Percentiles rank a stretch among this genome's conserved stretches.
Conservation (phyloP, 2,888 invertebrate genomes). For the Nysson spinosus region DNA sequence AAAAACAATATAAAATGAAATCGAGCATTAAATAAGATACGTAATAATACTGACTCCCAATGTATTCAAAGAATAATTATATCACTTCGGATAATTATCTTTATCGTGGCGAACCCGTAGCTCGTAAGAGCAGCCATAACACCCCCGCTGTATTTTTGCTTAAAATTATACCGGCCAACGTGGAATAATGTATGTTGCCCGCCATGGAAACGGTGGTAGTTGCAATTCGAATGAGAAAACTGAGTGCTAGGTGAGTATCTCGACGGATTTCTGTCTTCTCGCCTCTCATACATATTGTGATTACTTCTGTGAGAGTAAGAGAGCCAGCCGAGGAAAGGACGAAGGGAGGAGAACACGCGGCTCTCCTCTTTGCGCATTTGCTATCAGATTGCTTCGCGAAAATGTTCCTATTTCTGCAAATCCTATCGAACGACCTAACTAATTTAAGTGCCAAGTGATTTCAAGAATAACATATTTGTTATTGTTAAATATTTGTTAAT, state of each 20-base stretch:
- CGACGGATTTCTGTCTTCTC: slow-evolving; percentile 65
- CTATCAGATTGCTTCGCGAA: slow-evolving; percentile 13
- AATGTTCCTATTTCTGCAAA: slow-evolving; percentile 3
- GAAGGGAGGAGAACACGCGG: slow-evolving; percentile 24
- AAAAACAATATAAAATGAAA: too few species aligned
- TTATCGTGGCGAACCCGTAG: too few species aligned
- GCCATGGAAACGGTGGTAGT: slow-evolving; percentile 66
- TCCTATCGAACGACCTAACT: background rate
- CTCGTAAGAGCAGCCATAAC: background rate
- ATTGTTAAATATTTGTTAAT: too few species aligned
- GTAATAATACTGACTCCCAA: too few species aligned
- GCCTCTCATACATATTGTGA: slow-evolving; percentile 75
- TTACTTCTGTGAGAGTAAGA: slow-evolving; percentile 64
- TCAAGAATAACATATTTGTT: too few species aligned
- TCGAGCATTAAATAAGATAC: too few species aligned
- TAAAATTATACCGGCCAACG: slow-evolving; percentile 59
- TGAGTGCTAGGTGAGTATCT: slow-evolving; percentile 64
- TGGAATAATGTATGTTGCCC: slow-evolving; percentile 67
- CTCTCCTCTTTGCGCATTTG: slow-evolving; percentile 14
- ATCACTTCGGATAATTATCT: too few species aligned
- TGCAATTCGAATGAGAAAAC: slow-evolving; percentile 75
- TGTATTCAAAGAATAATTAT: too few species aligned
- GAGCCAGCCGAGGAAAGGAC: slow-evolving; percentile 20
- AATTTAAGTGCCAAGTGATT: background rate
- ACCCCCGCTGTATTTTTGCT: slow-evolving; percentile 46